Evolutionary conservation across 2,113 vertebrate species (phyloP).

Genomic region (Beaufortia kweichowensis): DNA sequence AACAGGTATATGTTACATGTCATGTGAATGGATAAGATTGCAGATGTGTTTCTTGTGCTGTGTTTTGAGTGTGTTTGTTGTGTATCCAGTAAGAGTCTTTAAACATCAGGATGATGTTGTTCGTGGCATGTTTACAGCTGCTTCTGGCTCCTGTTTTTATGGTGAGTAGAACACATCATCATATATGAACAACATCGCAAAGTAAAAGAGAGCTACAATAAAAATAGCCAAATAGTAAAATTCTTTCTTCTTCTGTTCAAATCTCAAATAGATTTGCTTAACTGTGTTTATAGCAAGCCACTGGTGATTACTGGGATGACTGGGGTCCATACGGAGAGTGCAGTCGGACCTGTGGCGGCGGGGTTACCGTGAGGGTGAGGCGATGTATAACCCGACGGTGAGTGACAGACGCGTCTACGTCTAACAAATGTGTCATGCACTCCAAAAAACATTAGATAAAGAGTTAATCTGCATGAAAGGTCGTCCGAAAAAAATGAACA

Average conservation of each 20-base stretch:
- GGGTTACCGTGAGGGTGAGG: conserved; percentile 81
- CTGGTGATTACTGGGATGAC: conserved; percentile 79
- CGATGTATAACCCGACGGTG: conserved; percentile 86
- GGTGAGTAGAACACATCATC: conserved; percentile 60
- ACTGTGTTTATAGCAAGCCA: conserved; percentile 58
- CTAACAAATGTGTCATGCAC: no score
- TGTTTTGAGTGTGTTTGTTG: conserved; percentile 5
- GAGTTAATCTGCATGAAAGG: no score
- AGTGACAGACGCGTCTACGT: neutral
- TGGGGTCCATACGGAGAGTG: conserved; percentile 87
- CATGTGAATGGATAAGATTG: neutral
- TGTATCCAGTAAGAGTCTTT: conserved; percentile 7
- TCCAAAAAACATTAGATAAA: no score
- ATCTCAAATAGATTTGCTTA: no score
- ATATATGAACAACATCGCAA: no score
- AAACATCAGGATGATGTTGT: conserved; percentile 63
- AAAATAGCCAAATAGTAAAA: no score
- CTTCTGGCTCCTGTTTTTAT: conserved; percentile 64
- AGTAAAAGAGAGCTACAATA: no score
- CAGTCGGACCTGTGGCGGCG: conserved; percentile 88
- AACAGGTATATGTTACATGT: neutral
- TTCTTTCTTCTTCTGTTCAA: no score
- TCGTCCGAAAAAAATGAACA: no score
- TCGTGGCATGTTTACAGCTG: conserved; percentile 67
- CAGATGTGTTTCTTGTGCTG: neutral